Percentiles rank a stretch among this genome's conserved stretches.
phyloP scores from a whole-genome alignment of 37 sponge, comb jelly and placozoan species.

The Aplysina aerophoba region DNA sequence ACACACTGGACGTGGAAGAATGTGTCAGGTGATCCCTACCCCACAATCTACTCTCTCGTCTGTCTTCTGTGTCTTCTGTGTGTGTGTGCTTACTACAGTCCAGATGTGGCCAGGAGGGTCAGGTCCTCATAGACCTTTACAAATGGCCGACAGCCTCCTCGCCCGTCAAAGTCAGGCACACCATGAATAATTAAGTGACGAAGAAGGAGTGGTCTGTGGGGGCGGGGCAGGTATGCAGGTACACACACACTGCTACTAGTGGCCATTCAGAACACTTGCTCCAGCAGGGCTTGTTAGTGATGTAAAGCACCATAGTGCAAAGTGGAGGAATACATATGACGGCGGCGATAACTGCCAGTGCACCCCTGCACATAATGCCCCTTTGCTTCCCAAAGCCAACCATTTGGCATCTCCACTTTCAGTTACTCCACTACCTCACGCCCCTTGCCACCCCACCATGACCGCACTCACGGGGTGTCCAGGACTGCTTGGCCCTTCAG shows the following conservation, averaged over 20 bases:
- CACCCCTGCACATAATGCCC: too few relatives aligned
- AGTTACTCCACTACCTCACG: background rate
- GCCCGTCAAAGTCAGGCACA: conserved; percentile 92
- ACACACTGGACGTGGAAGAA: conserved; percentile 37
- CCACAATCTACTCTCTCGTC: too few relatives aligned
- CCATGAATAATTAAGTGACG: conserved; percentile 89
- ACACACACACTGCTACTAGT: background rate
- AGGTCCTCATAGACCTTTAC: conserved; percentile 93
- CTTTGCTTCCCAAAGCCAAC: too few relatives aligned
- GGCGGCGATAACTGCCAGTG: too few relatives aligned
- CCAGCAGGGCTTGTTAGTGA: too few relatives aligned
- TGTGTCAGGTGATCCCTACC: too few relatives aligned
- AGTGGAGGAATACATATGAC: too few relatives aligned
- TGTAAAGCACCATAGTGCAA: too few relatives aligned
- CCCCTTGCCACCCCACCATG: background rate
- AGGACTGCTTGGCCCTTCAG: conserved; percentile 79
- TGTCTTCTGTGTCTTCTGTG: too few relatives aligned
- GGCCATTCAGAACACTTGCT: too few relatives aligned
- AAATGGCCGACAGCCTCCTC: conserved; percentile 85
- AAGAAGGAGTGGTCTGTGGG: conserved; percentile 65
- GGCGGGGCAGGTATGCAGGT: background rate
- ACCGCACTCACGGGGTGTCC: conserved; percentile 56
- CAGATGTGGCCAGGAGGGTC: conserved; percentile 83
- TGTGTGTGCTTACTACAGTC: conserved; percentile 66
- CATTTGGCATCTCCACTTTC: too few relatives aligned